Evolutionary conservation across 2,113 vertebrate genomes (phyloP).

Genomic region (Aptenodytes forsteri): DNA sequence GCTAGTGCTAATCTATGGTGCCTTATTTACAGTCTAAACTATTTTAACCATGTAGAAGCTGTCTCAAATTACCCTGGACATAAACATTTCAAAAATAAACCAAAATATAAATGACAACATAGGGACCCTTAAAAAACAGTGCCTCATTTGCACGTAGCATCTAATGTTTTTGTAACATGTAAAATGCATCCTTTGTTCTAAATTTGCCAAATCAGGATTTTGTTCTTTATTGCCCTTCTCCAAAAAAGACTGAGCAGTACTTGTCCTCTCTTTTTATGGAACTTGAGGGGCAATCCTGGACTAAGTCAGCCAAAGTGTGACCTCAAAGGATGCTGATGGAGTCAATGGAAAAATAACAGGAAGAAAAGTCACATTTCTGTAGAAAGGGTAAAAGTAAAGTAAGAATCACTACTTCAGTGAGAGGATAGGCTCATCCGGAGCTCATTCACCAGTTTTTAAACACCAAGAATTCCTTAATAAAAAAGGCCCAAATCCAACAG

Average conservation of each 20-base stretch:
- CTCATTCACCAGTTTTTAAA: not conserved
- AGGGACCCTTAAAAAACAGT: not conserved
- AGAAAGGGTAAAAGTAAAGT: not conserved
- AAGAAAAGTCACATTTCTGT: not conserved
- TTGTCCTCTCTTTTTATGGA: not conserved
- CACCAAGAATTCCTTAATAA: not conserved
- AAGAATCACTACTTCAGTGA: not conserved
- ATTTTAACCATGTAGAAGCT: not conserved
- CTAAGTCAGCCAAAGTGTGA: not conserved
- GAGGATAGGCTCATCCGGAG: not conserved
- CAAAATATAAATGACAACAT: not conserved
- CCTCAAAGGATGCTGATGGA: not conserved
- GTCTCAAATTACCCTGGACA: not conserved
- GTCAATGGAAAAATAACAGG: not conserved
- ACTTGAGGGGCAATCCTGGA: not conserved
- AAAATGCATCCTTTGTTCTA: not conserved
- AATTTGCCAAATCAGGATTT: not conserved
- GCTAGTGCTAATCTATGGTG: not conserved
- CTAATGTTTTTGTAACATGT: not conserved
- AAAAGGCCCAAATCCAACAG: not conserved
- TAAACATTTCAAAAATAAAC: not conserved
- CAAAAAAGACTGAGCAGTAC: not conserved
- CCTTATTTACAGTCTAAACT: not conserved
- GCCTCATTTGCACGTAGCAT: accelerated
- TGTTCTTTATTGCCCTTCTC: not conserved